Evolutionary conservation across 2,888 invertebrate species (phyloP), one percentile per base, ranked within the genome.

Genomic region (Apantesis nais): DNA sequence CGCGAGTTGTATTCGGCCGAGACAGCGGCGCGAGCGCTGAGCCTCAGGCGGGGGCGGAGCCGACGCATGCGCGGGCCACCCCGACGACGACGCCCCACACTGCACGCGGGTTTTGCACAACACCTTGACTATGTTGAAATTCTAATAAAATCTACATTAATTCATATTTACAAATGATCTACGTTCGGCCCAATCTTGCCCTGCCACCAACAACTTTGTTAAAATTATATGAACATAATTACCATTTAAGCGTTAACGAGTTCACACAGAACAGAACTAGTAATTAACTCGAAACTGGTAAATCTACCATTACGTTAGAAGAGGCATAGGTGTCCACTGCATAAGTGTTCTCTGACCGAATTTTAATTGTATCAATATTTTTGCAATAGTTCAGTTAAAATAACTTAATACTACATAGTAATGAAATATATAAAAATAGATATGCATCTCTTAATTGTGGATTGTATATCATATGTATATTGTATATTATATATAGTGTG

Each of bases 61-160:
- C 85, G 88, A 88, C 88, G 89, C 88, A 88, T 86, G 87, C 88
- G 85, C 89, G 87, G 92, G 91, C 94, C 93, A 93, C 94, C 94
- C 92, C 85, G 86, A 83, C 87, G 92, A 89, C 83, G 89, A 89
- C 93, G 93, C 91, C 91, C 92, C 86, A 79, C 86, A 84, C 88
- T 84, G 85, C 84, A 85, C 85, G 82, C 85, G 79, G 75, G 76
- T 75, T 72, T 74, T 71, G 78, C 76, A 76, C 79, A 75, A 78
- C 81, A 80, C 78, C 74, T 78, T 64, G 62, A 71, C 74, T 81
- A 80, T 79, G 70, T 77, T 76, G 62, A 63, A 72, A 74, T 73
- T 77, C 62, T 66, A 74, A 72, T 77, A 79, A 80, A 75, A 74
- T 62, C 72, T 58, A 58, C 66, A 58, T 71, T 74, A 68, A 66